phyloP scores from a whole-genome alignment of 2,797 vertebrate genomes.

The Epinephelus coioides region DNA sequence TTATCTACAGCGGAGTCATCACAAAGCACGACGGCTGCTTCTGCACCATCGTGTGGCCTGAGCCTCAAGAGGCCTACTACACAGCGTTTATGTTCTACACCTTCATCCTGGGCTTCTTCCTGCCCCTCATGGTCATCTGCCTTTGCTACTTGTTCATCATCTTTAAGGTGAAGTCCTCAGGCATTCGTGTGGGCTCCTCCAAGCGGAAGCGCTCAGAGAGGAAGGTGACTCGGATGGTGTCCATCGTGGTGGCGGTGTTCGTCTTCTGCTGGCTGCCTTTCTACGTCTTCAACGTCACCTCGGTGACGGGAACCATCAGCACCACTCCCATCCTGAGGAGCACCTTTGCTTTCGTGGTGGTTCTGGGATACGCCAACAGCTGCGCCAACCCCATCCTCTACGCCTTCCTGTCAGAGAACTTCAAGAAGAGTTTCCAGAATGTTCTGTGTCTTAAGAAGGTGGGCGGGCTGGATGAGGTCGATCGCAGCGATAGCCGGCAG shows the following conservation, averaged over 20 bases:
- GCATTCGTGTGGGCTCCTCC: conserved; percentile 94
- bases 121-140: conserved; percentile 96
- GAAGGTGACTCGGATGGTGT: conserved; percentile 98
- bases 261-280: conserved; percentile 99
- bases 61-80: conserved; percentile 94
- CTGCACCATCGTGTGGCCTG: conserved; percentile 97
- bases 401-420: conserved; percentile 97
- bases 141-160: conserved; percentile 97
- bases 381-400: conserved; percentile 98
- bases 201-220: conserved; percentile 95
- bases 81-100: conserved; percentile 96
- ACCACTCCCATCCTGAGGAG: conserved; percentile 93
- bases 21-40: conserved; percentile 88
- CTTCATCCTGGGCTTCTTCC: conserved; percentile 95
- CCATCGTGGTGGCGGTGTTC: conserved; percentile 96
- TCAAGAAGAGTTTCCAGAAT: conserved; percentile 99
- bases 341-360: conserved; percentile 96
- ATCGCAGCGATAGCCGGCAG: conserved; percentile 94
- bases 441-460: conserved; percentile 94
- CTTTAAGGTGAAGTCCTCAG: conserved; percentile 95
- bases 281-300: conserved; percentile 97
- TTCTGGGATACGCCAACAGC: conserved; percentile 96
- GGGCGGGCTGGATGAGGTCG: conserved; percentile 90
- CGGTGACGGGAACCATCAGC: conserved; percentile 91
- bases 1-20: conserved; percentile 93